Evolutionary conservation across 1,140 invertebrate genomes (phyloP), one percentile per base, ranked within the genome.

Genomic region (Asbolus verrucosus): DNA sequence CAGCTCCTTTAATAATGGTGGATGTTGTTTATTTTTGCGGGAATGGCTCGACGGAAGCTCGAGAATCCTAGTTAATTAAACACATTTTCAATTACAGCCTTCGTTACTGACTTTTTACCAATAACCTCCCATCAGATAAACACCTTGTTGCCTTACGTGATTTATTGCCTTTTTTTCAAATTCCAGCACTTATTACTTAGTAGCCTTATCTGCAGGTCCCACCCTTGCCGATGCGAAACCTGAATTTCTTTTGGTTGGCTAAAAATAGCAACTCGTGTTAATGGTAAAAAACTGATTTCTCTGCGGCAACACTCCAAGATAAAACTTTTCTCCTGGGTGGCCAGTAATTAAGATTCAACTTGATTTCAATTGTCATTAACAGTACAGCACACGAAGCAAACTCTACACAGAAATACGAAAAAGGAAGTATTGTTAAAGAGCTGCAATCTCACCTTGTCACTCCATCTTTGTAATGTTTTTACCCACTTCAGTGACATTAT

Each of bases 301-400:
- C 65, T 71, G 66, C 43, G 72, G 71, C 69, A 76, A 70, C 73
- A 74, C 76, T 76, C 76, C 60, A 31, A 71, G 72, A 75, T 73
- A 76, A 77, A 77, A 74, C 74, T 76, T 75, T 76, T 69, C 78
- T 79, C 75, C 63, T 77, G 78, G 78, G 78, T 79, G 78, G 78
- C 72, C 78, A 76, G 77, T 79, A 79, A 79, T 79, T 79, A 79
- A 79, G 77, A 78, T 78, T 78, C 77, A 76, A 74, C 60, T 73
- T 78, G 78, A 79, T 79, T 79, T 74, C 78, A 78, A 79, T 78
- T 78, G 77, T 77, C 71, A 75, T 73, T 78, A 77, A 77, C 77
- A 77, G 77, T 79, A 79, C 72, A 77, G 73, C 75, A 78, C 76
- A 72, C 77, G 68, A 70, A 63, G 46, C 59, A 60, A 71, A 75